These are phyloP conservation scores for Thermophis baileyi DNA, from an alignment of 2,113 vertebrate genomes.

Conservation along the genomic window DNA sequence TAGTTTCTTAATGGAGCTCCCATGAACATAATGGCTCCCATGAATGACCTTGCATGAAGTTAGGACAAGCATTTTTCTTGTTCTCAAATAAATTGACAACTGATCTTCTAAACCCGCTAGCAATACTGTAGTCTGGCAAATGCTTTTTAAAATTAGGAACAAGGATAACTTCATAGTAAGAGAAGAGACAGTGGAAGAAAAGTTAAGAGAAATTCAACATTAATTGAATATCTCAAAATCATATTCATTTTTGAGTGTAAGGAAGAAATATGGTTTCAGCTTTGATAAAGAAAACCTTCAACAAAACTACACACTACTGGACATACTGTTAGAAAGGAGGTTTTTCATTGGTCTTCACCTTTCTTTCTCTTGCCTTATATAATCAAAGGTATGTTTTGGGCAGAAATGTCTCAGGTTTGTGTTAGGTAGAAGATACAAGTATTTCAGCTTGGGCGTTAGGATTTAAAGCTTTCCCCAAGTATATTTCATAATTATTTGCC, in stretches of 20 bases:
- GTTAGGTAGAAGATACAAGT: background rate
- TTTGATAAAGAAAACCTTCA: background rate
- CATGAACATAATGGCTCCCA: background rate
- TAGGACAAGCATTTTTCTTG: conserved; percentile 31
- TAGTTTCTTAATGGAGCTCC: conserved; percentile 28
- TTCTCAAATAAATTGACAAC: conserved; percentile 46
- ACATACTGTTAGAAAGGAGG: background rate
- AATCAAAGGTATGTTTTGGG: background rate
- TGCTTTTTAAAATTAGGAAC: conserved; percentile 29
- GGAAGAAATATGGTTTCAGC: background rate
- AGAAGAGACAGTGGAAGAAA: background rate
- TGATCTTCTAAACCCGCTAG: conserved; percentile 41
- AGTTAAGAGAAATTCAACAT: conserved; percentile 1
- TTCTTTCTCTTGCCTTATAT: background rate
- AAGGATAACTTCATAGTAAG: conserved; percentile 36
- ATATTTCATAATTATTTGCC: background rate
- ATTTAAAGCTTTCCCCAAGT: background rate
- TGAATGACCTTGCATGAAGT: conserved; percentile 41
- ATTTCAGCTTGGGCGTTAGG: background rate
- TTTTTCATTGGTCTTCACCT: background rate
- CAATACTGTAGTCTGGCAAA: conserved; percentile 36
- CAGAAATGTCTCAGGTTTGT: background rate
- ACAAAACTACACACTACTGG: background rate
- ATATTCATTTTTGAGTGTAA: background rate
- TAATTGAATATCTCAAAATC: background rate